Evolutionary conservation across 1,140 invertebrate genomes (phyloP).

Genomic region (Leptopilina boulardi): DNA sequence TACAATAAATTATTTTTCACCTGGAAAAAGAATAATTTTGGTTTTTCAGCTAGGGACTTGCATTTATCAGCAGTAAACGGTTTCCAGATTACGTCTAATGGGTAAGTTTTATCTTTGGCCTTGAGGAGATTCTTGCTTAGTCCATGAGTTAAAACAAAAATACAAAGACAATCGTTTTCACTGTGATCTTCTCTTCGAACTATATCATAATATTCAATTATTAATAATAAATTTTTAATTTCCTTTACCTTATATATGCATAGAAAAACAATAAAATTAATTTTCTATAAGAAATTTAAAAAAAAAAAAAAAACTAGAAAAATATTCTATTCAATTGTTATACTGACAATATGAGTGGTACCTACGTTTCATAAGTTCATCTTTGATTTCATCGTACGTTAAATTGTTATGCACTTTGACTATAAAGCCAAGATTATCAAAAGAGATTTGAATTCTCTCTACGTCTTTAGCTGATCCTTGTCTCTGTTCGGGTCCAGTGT

Average conservation of each 20-base stretch:
- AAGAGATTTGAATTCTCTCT: conserved; percentile 58
- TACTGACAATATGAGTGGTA: neutral
- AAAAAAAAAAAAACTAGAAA: too few species aligned
- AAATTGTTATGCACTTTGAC: conserved; percentile 60
- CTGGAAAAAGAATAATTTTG: conserved; percentile 81
- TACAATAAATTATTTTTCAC: too few species aligned
- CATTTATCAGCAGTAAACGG: conserved; percentile 81
- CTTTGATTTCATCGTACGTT: conserved; percentile 54
- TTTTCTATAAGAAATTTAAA: too few species aligned
- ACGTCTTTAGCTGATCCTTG: conserved; percentile 63
- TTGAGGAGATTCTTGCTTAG: conserved; percentile 76
- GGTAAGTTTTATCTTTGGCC: conserved; percentile 77
- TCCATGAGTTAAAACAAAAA: conserved; percentile 82
- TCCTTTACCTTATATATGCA: too few species aligned
- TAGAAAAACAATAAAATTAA: too few species aligned
- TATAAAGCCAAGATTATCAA: conserved; percentile 63
- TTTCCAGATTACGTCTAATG: conserved; percentile 76
- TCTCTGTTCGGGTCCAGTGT: conserved; percentile 57
- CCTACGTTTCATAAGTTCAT: conserved; percentile 61
- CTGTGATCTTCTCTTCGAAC: conserved; percentile 75
- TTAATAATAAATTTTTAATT: too few species aligned
- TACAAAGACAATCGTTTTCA: conserved; percentile 79
- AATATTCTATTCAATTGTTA: too few species aligned
- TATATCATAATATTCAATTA: conserved; percentile 44
- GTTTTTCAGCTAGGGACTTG: conserved; percentile 79